Percentiles rank a stretch among this genome's conserved stretches.
Conservation (phyloP, 2,888 invertebrate genomes). For the Strigamia crassipes region DNA sequence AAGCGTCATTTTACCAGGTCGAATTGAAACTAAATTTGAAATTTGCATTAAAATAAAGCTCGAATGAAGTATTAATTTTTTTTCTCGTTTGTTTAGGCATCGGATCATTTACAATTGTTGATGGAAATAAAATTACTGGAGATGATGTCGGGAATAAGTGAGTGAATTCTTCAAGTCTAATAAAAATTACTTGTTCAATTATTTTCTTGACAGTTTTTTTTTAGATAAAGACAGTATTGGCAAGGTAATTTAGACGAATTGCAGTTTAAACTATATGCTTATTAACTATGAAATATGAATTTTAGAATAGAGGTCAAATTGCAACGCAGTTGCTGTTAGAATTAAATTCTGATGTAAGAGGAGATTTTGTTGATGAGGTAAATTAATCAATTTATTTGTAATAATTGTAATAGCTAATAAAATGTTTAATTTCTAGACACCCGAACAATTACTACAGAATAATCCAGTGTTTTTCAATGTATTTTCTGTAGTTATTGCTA, state of each 20-base stretch:
- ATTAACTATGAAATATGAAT: constrained; percentile 13
- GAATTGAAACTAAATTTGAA: not conserved
- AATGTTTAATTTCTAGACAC: constrained; percentile 61
- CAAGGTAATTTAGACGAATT: constrained; percentile 58
- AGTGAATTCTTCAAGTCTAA: constrained; percentile 49
- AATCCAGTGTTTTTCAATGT: constrained; percentile 85
- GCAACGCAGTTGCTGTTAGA: constrained; percentile 82
- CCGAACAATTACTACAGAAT: constrained; percentile 80
- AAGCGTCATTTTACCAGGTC: constrained; percentile 89
- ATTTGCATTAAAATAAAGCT: not conserved
- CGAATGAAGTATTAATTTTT: not conserved
- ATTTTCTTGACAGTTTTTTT: constrained; percentile 74
- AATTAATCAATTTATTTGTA: not conserved
- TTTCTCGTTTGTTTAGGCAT: constrained; percentile 61
- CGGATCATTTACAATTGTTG: constrained; percentile 89
- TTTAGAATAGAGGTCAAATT: constrained; percentile 75
- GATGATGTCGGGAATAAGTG: constrained; percentile 94
- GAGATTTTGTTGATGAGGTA: constrained; percentile 85
- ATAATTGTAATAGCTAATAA: not conserved
- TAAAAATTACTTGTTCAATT: not conserved
- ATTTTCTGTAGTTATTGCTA: constrained; percentile 85
- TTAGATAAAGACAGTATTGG: constrained; percentile 80
- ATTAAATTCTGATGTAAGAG: constrained; percentile 89
- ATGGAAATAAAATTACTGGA: constrained; percentile 81
- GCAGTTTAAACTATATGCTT: not conserved